Evolutionary conservation across 2,113 vertebrate species (phyloP).

Genomic region (Chrysochloris asiatica): DNA sequence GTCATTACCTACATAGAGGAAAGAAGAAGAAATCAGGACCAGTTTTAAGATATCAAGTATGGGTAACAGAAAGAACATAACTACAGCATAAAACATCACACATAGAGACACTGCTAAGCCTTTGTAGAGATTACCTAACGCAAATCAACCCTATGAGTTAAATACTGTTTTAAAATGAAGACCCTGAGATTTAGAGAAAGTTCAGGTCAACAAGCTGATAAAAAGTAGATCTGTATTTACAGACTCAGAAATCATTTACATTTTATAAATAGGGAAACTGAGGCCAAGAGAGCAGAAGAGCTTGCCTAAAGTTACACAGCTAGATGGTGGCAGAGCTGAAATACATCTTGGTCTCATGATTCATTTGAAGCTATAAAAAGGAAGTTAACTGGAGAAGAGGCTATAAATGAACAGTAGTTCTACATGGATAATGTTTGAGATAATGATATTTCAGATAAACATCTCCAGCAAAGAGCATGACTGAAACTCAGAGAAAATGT

Average conservation of each 20-base stretch:
- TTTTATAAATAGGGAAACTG: slow-evolving; percentile 10
- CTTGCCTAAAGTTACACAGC: not conserved
- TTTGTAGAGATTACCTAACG: no score
- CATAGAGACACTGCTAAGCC: no score
- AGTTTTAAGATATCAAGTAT: no score
- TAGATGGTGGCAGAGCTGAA: not conserved
- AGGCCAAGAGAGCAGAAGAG: not conserved
- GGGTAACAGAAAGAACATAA: no score
- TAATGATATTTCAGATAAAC: not conserved
- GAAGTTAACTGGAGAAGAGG: not conserved
- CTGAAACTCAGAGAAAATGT: not conserved
- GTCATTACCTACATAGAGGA: no score
- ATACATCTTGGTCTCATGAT: not conserved
- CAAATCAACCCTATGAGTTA: not conserved
- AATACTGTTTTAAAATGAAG: slow-evolving; percentile 32
- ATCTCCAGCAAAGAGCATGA: not conserved
- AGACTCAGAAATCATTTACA: not conserved
- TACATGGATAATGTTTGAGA: not conserved
- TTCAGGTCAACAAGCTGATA: not conserved
- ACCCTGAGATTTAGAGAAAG: not conserved
- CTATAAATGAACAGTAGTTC: not conserved
- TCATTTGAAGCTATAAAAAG: not conserved
- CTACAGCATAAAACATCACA: no score
- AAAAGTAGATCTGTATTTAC: not conserved
- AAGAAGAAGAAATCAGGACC: no score